phyloP scores from a whole-genome alignment of 2,113 vertebrate genomes.

The Ictalurus punctatus region DNA sequence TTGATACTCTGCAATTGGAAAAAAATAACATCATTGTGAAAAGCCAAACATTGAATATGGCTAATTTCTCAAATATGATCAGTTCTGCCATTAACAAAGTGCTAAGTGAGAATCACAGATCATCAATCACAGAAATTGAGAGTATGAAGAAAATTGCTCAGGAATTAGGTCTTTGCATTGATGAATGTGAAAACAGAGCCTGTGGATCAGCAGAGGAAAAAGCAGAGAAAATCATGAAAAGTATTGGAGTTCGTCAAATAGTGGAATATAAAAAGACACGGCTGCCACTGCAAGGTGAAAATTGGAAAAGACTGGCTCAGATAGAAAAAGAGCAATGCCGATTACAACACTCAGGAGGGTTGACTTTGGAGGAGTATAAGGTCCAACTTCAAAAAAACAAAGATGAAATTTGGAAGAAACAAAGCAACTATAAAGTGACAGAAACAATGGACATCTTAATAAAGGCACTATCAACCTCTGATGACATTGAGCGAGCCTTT shows the following conservation, averaged over 20 bases:
- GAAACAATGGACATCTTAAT: slow-evolving; percentile 54
- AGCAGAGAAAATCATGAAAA: slow-evolving; percentile 37
- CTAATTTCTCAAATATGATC: slow-evolving; percentile 48
- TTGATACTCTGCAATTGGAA: slow-evolving; percentile 39
- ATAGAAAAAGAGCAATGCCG: slow-evolving; percentile 61
- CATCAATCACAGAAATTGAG: not conserved
- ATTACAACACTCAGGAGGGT: not conserved
- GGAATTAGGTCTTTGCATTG: slow-evolving; percentile 54
- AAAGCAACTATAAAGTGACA: not conserved
- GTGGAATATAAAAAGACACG: slow-evolving; percentile 50
- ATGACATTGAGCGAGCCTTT: slow-evolving; percentile 43
- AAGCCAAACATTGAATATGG: slow-evolving; percentile 25
- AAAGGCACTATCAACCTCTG: not conserved
- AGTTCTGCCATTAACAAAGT: slow-evolving; percentile 23
- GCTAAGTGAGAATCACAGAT: rapidly evolving
- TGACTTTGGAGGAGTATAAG: slow-evolving; percentile 33
- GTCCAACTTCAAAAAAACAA: slow-evolving; percentile 37
- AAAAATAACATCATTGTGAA: slow-evolving; percentile 12
- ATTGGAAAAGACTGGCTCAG: slow-evolving; percentile 58
- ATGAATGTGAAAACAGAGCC: slow-evolving; percentile 45
- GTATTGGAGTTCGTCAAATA: slow-evolving; percentile 23
- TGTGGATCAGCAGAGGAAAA: slow-evolving; percentile 25
- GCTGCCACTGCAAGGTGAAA: slow-evolving; percentile 58
- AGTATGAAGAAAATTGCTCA: slow-evolving; percentile 35
- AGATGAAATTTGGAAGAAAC: not conserved